phyloP scores from a whole-genome alignment of 2,113 vertebrate species.

The Raja brachyura region DNA sequence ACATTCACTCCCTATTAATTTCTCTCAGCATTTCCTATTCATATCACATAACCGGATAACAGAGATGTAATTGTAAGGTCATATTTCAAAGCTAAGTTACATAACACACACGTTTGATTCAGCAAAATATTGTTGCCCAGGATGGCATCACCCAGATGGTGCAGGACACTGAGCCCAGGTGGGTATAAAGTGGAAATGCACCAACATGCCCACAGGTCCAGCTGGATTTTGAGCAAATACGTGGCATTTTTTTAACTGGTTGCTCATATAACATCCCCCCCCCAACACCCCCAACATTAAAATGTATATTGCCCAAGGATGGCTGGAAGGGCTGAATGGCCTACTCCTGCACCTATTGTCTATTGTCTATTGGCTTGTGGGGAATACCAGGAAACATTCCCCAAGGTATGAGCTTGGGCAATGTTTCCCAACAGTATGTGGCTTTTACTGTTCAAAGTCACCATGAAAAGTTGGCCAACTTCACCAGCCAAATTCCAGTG shows the following conservation, averaged over 20 bases:
- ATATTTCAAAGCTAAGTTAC: background rate
- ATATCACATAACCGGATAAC: background rate
- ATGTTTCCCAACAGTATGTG: background rate
- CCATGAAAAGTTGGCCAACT: background rate
- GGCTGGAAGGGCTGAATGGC: no score
- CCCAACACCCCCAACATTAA: background rate
- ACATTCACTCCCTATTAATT: background rate
- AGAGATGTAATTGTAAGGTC: no score
- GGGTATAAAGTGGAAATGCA: background rate
- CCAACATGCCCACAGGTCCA: background rate
- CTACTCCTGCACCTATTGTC: no score
- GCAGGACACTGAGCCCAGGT: background rate
- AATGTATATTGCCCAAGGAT: background rate
- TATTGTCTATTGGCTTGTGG: background rate
- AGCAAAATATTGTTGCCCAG: background rate
- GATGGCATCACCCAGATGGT: background rate
- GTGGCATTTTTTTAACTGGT: background rate
- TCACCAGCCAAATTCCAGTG: background rate
- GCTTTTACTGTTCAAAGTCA: background rate
- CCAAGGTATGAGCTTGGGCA: no score
- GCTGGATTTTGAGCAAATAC: background rate
- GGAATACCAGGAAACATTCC: background rate
- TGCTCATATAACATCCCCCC: background rate
- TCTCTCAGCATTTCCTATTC: conserved; percentile 21
- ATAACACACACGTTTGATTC: background rate